Percentiles rank a stretch among this genome's conserved stretches.
Conservation (phyloP, 2,113 vertebrate genomes). For the Chlorocebus sabaeus region DNA sequence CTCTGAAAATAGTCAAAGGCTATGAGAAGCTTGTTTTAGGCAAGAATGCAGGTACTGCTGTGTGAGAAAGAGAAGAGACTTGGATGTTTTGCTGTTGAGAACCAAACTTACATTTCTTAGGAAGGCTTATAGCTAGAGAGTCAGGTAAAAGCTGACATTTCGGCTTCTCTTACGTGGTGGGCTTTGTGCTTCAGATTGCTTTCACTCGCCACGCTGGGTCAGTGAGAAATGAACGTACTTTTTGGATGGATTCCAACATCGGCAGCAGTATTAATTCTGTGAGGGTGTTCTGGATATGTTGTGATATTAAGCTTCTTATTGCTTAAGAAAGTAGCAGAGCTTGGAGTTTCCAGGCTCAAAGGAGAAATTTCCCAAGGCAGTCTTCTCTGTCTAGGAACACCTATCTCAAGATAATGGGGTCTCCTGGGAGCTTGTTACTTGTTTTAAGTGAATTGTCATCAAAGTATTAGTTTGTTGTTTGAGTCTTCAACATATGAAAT, state of each 20-base stretch:
- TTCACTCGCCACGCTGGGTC: background rate
- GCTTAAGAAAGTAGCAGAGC: slow-evolving; percentile 11
- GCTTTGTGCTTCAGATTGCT: background rate
- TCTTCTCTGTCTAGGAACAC: slow-evolving; percentile 54
- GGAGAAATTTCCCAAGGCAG: slow-evolving; percentile 64
- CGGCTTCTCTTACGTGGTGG: no score
- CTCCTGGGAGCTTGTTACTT: slow-evolving; percentile 72
- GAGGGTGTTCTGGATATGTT: background rate
- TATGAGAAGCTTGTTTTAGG: background rate
- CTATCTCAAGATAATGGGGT: slow-evolving; percentile 63
- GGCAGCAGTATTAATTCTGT: background rate
- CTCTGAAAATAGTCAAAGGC: no score
- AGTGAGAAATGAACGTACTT: background rate
- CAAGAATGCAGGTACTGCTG: background rate
- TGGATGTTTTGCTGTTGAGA: background rate
- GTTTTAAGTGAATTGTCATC: slow-evolving; percentile 57
- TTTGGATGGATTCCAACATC: background rate
- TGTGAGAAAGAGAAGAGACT: background rate
- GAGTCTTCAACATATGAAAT: slow-evolving; percentile 14
- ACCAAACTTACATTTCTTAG: background rate
- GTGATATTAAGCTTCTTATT: slow-evolving; percentile 32
- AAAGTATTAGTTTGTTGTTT: slow-evolving; percentile 48
- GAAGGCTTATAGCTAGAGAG: background rate
- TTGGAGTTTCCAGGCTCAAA: slow-evolving; percentile 42
- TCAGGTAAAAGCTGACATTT: background rate